phyloP scores from a whole-genome alignment of 2,797 vertebrate genomes.

The Cuculus canorus region DNA sequence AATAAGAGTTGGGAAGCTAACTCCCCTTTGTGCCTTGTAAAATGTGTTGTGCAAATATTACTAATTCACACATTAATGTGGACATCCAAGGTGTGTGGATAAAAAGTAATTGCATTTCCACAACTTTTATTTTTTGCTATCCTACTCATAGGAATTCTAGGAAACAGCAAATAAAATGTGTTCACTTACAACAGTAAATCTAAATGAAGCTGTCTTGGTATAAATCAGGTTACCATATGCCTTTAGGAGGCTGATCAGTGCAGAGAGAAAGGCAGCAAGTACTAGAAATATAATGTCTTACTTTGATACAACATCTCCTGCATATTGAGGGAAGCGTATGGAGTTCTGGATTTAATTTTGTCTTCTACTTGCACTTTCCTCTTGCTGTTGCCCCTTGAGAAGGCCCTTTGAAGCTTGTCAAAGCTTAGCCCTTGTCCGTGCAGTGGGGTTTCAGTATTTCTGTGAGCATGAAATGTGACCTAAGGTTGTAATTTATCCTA shows the following conservation, averaged over 20 bases:
- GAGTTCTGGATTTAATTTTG: neutral
- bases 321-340: neutral
- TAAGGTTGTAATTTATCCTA: neutral
- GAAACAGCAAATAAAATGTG: neutral
- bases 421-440: neutral
- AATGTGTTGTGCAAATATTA: neutral
- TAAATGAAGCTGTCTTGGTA: neutral
- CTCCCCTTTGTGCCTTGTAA: neutral
- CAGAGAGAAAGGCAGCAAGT: neutral
- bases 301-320: neutral
- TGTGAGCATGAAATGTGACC: neutral
- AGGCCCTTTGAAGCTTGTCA: neutral
- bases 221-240: neutral
- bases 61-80: neutral
- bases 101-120: conserved; percentile 17
- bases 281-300: neutral
- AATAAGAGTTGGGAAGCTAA: neutral
- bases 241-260: neutral
- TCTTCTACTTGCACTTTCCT: neutral
- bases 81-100: neutral
- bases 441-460: neutral
- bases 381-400: neutral
- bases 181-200: neutral
- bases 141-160: neutral
- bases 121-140: neutral